These are phyloP conservation scores for Sebastolobus altivelis DNA, from an alignment of 2,797 vertebrate genomes.

Conservation along the genomic window DNA sequence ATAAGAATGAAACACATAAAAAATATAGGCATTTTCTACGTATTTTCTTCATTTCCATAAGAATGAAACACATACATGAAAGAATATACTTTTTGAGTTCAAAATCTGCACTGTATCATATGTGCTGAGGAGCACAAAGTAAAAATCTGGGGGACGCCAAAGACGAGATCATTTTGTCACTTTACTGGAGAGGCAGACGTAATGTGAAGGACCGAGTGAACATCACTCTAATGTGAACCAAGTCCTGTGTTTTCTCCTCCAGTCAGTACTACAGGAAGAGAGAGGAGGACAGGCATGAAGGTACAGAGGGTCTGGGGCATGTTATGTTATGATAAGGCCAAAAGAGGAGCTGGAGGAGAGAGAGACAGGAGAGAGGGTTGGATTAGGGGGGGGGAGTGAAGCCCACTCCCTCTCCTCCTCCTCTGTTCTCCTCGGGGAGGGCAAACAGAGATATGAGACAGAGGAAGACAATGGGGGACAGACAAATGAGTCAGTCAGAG, in stretches of 20 bases:
- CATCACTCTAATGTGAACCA: constrained; percentile 63
- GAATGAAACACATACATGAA: not conserved
- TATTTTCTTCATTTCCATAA: not conserved
- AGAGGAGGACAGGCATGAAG: constrained; percentile 29
- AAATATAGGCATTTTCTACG: not conserved
- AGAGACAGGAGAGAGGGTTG: constrained; percentile 14
- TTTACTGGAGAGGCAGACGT: constrained; percentile 43
- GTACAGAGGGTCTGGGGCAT: constrained; percentile 31
- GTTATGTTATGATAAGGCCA: constrained; percentile 38
- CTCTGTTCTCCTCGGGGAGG: constrained; percentile 63
- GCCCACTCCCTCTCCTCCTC: constrained; percentile 51
- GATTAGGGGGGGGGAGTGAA: constrained; percentile 25
- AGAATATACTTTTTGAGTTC: not conserved
- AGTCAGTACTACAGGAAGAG: constrained; percentile 24
- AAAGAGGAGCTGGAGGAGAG: constrained; percentile 25
- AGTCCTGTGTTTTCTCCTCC: constrained; percentile 15
- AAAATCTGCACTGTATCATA: not conserved
- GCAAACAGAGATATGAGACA: constrained; percentile 70
- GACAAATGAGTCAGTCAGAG: constrained; percentile 78
- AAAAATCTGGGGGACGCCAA: constrained; percentile 18
- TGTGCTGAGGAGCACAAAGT: constrained; percentile 3
- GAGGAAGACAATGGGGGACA: constrained; percentile 76
- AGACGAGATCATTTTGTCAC: constrained; percentile 42
- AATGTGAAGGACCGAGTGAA: constrained; percentile 62
- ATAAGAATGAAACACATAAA: not conserved